Percentiles rank a stretch among this genome's conserved stretches.
phyloP scores from a whole-genome alignment of 2,888 invertebrate genomes.

The Anorthoa munda region DNA sequence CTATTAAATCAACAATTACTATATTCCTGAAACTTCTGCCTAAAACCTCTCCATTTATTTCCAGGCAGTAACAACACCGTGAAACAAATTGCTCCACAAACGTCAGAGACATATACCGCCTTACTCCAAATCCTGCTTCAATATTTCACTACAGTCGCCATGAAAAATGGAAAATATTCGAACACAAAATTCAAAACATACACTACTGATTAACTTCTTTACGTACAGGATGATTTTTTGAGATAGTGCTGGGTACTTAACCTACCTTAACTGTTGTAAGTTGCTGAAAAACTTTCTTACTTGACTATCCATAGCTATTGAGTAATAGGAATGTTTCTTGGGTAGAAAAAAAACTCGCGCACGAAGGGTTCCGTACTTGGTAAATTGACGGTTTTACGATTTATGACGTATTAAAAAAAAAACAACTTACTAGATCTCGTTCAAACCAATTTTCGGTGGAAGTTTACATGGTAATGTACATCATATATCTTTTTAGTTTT shows the following conservation, averaged over 20 bases:
- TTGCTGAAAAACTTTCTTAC: not conserved
- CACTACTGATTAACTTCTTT: conserved; percentile 41
- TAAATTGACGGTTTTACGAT: too few relatives aligned
- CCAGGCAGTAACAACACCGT: not conserved
- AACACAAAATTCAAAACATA: conserved; percentile 22
- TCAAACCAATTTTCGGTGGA: too few relatives aligned
- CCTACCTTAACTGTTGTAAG: not conserved
- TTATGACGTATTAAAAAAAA: too few relatives aligned
- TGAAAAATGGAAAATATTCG: conserved; percentile 47
- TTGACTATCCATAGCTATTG: too few relatives aligned
- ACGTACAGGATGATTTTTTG: not conserved
- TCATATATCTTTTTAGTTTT: too few relatives aligned
- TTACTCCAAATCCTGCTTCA: conserved; percentile 34
- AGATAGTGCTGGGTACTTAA: not conserved
- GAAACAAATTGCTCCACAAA: conserved; percentile 46
- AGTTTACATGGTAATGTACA: too few relatives aligned
- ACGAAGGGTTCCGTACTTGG: too few relatives aligned
- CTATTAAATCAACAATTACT: not conserved
- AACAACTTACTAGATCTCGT: too few relatives aligned
- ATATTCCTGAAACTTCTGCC: not conserved
- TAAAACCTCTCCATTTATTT: not conserved
- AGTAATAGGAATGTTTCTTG: too few relatives aligned
- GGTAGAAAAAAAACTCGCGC: too few relatives aligned
- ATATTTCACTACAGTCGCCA: conserved; percentile 26
- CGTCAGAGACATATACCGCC: conserved; percentile 25